Evolutionary conservation across 2,888 invertebrate species (phyloP).

Genomic region (Rotaria socialis): DNA sequence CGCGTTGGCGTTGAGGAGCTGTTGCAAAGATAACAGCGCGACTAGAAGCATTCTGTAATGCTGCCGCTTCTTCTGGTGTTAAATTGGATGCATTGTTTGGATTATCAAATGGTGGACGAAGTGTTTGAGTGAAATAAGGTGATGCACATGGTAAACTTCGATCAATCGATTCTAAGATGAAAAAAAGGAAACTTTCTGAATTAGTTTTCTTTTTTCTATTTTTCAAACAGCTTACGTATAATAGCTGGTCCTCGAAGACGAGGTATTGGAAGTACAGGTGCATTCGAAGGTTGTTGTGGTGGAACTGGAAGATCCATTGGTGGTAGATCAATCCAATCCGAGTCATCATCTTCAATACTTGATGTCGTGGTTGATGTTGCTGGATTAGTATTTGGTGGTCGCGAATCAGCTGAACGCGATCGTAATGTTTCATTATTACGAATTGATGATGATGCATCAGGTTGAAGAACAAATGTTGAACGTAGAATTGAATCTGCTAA

Average conservation of each 20-base stretch:
- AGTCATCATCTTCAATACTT: background rate
- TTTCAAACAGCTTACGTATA: background rate
- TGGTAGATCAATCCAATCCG: background rate
- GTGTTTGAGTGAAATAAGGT: slow-evolving; percentile 16
- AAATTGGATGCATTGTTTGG: background rate
- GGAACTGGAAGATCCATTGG: background rate
- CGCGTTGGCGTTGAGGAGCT: background rate
- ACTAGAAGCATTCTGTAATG: background rate
- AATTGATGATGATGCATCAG: background rate
- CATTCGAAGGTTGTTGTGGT: background rate
- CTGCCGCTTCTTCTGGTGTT: background rate
- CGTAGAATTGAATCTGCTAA: background rate
- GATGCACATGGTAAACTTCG: slow-evolving; percentile 21
- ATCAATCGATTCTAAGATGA: background rate
- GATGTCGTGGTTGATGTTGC: background rate
- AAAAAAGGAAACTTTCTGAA: background rate
- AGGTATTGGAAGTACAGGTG: background rate
- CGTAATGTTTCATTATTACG: background rate
- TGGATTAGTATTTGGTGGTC: background rate
- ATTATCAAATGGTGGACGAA: slow-evolving; percentile 2
- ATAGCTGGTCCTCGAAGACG: slow-evolving; percentile 12
- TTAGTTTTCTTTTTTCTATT: background rate
- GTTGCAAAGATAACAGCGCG: slow-evolving; percentile 8
- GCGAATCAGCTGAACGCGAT: slow-evolving; percentile 22
- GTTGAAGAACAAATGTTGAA: background rate